Base-by-base conservation (phyloP, 2,113 vertebrate species). In the Cranoglanis bouderius region DNA sequence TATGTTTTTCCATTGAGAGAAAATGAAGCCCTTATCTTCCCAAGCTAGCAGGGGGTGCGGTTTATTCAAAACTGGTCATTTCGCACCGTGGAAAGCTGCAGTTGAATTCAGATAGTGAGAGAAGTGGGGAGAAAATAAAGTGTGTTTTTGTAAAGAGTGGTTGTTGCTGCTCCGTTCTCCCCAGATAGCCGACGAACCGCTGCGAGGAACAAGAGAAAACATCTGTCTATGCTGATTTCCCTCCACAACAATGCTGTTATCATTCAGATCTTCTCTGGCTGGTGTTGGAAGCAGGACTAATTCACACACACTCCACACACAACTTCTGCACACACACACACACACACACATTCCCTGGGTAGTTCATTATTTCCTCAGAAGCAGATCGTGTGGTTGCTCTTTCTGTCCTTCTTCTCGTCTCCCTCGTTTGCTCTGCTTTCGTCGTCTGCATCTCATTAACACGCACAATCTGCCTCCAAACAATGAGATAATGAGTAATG, bases 371-470 rank as follows among this genome's bases (percentile, higher is more conserved):
- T 94, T 93, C 82, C 92, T 93, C 93, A 91, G 90, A 87, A 92
- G 92, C 93, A 89, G 91, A 80, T 88, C 67, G 29, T 35, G 85
- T 91, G 92, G 90, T 90, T 57, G 82, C 67, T 90, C 91, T 87
- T 87, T 88, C 85, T 55, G 67, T 89, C 87, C 92, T 92, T 82
- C 84, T 84, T 72, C 70, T 85, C 89, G 78, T 94, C 93, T 93
- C 87, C 82, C 75, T 89, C n/a, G 89, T 88, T 89, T 86, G 81
- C 92, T 92, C 89, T 89, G 57, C 55, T 26, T 35, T 92, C 82
- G 90, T 93, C 61, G 90, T 93, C 91, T 93, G 93, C 94, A 93
- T 95, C 92, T 94, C 94, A 94, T 96, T 94, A 95, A 93, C 92
- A 91, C 87, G 85, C 86, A 82, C 90, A 90, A 89, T 91, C 90